Evolutionary conservation across 2,888 invertebrate genomes (phyloP).

Genomic region (Apamea monoglypha): DNA sequence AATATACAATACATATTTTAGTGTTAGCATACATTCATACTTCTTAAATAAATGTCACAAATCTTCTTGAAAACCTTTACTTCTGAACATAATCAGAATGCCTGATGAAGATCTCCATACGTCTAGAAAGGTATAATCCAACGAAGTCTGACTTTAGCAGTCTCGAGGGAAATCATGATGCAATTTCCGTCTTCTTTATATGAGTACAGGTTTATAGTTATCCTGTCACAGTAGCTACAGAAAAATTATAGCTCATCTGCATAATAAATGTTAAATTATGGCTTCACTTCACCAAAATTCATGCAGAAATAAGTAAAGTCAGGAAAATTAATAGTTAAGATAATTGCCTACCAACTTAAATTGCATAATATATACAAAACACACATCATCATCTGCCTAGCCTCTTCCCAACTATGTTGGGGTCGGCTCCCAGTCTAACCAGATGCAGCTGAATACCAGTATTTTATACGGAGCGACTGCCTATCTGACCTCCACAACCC

Average conservation of each 20-base stretch:
- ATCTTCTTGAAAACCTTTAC: not conserved
- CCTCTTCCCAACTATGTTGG: no score
- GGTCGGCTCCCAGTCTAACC: no score
- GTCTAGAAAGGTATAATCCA: slow-evolving; percentile 4
- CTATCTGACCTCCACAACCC: no score
- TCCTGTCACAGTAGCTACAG: not conserved
- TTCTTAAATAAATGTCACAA: no score
- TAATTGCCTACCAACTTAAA: no score
- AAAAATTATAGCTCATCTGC: slow-evolving; percentile 7
- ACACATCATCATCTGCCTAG: no score
- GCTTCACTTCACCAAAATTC: not conserved
- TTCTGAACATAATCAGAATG: not conserved
- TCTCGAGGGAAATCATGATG: slow-evolving; percentile 31
- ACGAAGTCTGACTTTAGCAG: slow-evolving; percentile 7
- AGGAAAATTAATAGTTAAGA: no score
- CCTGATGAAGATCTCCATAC: not conserved
- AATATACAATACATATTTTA: no score
- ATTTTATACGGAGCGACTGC: no score
- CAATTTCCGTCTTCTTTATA: not conserved
- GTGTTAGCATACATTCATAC: no score
- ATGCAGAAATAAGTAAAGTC: not conserved
- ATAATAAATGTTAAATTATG: not conserved
- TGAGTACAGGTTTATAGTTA: not conserved
- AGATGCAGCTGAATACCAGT: no score
- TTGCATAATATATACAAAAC: no score